A percentile compares a stretch with the other conserved stretches of the same genome.
These are phyloP conservation scores for Camptogramma bilineatum DNA, from an alignment of 2,888 invertebrate species.

Conservation along the genomic window DNA sequence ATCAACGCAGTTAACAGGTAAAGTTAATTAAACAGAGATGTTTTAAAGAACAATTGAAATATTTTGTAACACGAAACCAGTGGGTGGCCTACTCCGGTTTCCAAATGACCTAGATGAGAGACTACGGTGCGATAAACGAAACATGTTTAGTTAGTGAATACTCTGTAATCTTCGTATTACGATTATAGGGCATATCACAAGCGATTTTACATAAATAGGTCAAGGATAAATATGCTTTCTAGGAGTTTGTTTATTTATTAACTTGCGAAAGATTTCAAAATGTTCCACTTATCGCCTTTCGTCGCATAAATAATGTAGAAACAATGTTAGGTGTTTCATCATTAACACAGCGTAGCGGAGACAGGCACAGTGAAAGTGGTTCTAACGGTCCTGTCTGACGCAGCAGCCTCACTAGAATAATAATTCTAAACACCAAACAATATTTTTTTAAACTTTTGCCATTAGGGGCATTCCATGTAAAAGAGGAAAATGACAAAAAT, in stretches of 20 bases:
- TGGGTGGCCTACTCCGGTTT: conserved; percentile 57
- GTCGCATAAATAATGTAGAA: conserved; percentile 4
- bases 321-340: conserved; percentile 31
- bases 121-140: conserved; percentile 45
- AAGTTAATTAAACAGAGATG: conserved; percentile 30
- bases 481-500: no score
- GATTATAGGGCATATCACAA: not conserved
- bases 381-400: conserved; percentile 49
- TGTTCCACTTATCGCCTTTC: not conserved
- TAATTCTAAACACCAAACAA: conserved; percentile 22
- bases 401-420: conserved; percentile 18
- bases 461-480: no score
- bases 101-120: conserved; percentile 59
- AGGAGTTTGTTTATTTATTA: conserved; percentile 5
- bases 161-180: conserved; percentile 11
- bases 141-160: conserved; percentile 28
- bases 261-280: not conserved
- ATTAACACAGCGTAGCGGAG: conserved; percentile 30
- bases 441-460: conserved; percentile 18
- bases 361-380: conserved; percentile 51
- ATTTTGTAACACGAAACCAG: conserved; percentile 47
- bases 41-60: conserved; percentile 46
- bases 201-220: not conserved
- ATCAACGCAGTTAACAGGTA: conserved; percentile 21
- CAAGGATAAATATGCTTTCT: conserved; percentile 18